Conservation (phyloP, 1,140 invertebrate species). For the Sarcophaga bullata region DNA sequence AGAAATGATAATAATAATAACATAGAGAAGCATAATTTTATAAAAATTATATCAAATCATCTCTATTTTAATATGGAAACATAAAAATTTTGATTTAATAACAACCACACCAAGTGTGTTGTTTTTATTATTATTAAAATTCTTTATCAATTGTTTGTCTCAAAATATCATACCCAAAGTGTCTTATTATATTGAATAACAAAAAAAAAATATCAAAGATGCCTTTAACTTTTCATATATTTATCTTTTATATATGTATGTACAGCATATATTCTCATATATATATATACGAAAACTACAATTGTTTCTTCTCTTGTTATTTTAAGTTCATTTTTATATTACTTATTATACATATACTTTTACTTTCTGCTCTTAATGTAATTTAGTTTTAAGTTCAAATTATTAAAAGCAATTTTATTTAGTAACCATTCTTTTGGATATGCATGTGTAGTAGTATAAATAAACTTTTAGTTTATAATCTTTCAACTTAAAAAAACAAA, state of each 20-base stretch:
- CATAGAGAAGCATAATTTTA: not conserved
- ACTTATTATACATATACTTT: not conserved
- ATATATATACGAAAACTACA: too few relatives aligned
- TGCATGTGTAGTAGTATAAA: not conserved
- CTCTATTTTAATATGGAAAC: not conserved
- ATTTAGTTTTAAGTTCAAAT: slow-evolving; percentile 4
- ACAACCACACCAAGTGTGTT: slow-evolving; percentile 39
- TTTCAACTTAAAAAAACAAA: not conserved
- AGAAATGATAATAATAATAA: too few relatives aligned
- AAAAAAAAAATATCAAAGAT: not conserved
- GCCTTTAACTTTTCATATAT: too few relatives aligned
- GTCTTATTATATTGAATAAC: slow-evolving; percentile 25
- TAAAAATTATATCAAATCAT: not conserved
- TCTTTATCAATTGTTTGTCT: slow-evolving; percentile 10
- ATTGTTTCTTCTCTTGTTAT: too few relatives aligned
- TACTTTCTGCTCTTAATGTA: not conserved
- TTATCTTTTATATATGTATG: too few relatives aligned
- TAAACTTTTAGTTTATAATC: not conserved
- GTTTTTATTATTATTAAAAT: slow-evolving; percentile 1
- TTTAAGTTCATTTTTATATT: not conserved
- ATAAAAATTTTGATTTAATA: not conserved
- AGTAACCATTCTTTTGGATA: not conserved
- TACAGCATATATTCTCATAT: too few relatives aligned
- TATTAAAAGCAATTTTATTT: not conserved
- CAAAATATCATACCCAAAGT: slow-evolving; percentile 24